Evolutionary conservation across 2,113 vertebrate species (phyloP), one percentile per base, ranked within the genome.

Genomic region (Alectura lathami): DNA sequence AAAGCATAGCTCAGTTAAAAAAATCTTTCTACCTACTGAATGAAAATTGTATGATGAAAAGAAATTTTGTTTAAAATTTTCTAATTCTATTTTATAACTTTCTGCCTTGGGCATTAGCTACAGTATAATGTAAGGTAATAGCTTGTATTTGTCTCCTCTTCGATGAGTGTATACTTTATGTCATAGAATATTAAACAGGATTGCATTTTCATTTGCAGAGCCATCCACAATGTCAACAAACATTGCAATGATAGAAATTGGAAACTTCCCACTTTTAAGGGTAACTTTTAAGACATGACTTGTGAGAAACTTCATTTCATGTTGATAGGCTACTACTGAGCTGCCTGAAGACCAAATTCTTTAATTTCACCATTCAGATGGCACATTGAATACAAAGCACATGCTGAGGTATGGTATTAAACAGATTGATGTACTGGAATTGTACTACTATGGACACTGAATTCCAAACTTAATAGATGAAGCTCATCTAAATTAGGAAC

Each of bases 161-260:
- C 51, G 32, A 72, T 60, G 18, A 86, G 59, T 56, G 6, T 11
- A 80, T 27, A 63, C 42, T 90, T 97, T 92, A 48, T 67, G 10
- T 64, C 34, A 82, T 4, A 43, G 4, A 81, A 84, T 56, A 38
- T 85, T 93, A 74, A 92, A 95, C 38, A 76, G 64, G 76, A 86
- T 94, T 94, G 36, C 32, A 53, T 67, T 97, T 94, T 96, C 48
- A 83, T 69, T 88, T 96, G 34, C 80, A 86, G 63, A 95, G 45
- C 15, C 63, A 24, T 42, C 13, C 80, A 59, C 23, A 75, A 51
- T n/a, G 9, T 2, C 29, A 60, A 48, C 6, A 67, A 70, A 64
- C 51, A 94, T 94, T 78, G 30, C 9, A 83, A 2, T 59, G 42
- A 69, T 7, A 76, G 17, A 74, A 78, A 83, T 67, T 7, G 23